Conservation (phyloP, 2,113 vertebrate genomes). For the Galemys pyrenaicus region DNA sequence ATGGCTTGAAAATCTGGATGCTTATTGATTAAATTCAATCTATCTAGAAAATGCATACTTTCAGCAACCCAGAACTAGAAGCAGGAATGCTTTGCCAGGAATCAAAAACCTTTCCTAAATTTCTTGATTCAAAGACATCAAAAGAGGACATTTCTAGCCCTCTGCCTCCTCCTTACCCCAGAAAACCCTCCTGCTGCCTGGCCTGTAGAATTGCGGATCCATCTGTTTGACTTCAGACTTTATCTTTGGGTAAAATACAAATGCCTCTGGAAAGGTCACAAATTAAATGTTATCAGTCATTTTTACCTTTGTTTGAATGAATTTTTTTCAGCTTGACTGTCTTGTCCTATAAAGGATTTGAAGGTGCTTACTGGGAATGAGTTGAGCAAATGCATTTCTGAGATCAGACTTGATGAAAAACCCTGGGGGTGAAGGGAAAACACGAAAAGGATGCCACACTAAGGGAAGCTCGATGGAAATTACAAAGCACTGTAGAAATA, state of each 20-base stretch:
- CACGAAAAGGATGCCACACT: not conserved
- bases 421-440: not conserved
- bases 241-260: conserved; percentile 61
- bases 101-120: conserved; percentile 23
- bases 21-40: not conserved
- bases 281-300: conserved; percentile 61
- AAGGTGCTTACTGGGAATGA: conserved; percentile 34
- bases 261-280: conserved; percentile 69
- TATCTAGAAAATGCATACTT: not conserved
- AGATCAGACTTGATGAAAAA: conserved; percentile 30
- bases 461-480: conserved; percentile 56
- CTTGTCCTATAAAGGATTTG: conserved; percentile 58
- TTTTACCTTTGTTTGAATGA: conserved; percentile 62
- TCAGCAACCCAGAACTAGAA: not conserved
- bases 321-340: conserved; percentile 42
- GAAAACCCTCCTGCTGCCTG: conserved; percentile 19
- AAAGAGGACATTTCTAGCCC: conserved; percentile 1
- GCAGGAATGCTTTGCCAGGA: not conserved
- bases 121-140: not conserved
- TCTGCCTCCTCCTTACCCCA: not conserved
- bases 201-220: conserved; percentile 56
- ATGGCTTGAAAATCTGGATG: not conserved
- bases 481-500: conserved; percentile 40
- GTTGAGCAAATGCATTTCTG: conserved; percentile 50
- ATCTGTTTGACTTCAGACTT: conserved; percentile 65